Evolutionary conservation across 1,140 invertebrate genomes (phyloP).

Genomic region (Atopsyche davidsoni): DNA sequence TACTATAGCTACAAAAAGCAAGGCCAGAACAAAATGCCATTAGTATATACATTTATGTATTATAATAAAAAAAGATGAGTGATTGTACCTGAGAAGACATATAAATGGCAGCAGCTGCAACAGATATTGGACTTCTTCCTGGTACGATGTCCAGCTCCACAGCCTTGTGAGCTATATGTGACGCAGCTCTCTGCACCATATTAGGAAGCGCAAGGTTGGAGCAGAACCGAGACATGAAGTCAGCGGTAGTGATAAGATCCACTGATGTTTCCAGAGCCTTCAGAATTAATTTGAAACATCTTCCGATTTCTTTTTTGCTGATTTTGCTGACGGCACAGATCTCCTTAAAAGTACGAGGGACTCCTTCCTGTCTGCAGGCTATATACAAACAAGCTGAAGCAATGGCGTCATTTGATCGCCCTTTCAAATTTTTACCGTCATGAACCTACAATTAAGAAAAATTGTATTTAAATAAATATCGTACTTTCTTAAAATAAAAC

Average conservation of each 20-base stretch:
- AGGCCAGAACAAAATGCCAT: too few species aligned
- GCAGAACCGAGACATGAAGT: constrained; percentile 96
- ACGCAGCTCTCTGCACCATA: constrained; percentile 91
- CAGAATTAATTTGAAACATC: constrained; percentile 92
- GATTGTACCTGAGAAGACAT: constrained; percentile 96
- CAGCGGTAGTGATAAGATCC: constrained; percentile 95
- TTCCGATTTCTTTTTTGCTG: constrained; percentile 98
- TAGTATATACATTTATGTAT: too few species aligned
- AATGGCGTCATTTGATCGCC: constrained; percentile 94
- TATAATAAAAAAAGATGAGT: too few species aligned
- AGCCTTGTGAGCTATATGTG: constrained; percentile 93
- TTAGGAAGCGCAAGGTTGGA: constrained; percentile 81
- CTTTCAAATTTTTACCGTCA: constrained; percentile 93
- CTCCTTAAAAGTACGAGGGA: constrained; percentile 98
- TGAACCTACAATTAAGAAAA: constrained; percentile 60
- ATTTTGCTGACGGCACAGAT: constrained; percentile 98
- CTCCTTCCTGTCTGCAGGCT: constrained; percentile 96
- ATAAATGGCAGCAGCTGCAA: constrained; percentile 98
- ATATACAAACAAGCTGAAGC: constrained; percentile 98
- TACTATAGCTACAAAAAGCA: too few species aligned
- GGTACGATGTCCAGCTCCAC: constrained; percentile 97
- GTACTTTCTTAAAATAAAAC: background rate
- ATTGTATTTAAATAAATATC: background rate
- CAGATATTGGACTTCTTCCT: constrained; percentile 97
- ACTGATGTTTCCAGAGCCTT: constrained; percentile 92